A percentile compares a stretch with the other conserved stretches of the same genome.
Conservation (phyloP, 2,888 invertebrate genomes). For the Pyrocoelia pectoralis region DNA sequence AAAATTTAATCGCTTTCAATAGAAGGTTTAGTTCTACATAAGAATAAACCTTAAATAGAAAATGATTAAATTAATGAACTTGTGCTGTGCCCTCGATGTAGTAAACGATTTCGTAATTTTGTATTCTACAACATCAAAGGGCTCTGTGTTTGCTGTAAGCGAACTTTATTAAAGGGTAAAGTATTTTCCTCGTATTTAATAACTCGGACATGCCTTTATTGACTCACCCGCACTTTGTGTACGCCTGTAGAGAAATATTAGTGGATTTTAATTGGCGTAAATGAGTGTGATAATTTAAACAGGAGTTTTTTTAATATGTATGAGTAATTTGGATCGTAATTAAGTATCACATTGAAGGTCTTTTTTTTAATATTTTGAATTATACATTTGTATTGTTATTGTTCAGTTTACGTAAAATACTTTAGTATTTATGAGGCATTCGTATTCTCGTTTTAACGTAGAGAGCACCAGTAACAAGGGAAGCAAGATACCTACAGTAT, state of each 20-base stretch:
- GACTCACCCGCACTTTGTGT: background rate
- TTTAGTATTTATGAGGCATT: no score
- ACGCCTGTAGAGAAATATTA: background rate
- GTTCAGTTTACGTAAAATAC: no score
- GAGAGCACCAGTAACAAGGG: no score
- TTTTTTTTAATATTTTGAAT: no score
- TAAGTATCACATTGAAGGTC: no score
- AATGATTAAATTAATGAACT: background rate
- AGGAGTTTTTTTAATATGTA: no score
- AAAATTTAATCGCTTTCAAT: no score
- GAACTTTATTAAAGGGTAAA: background rate
- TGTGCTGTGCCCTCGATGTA: background rate
- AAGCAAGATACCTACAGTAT: no score
- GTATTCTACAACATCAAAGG: slow-evolving; percentile 6
- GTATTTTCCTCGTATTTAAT: background rate
- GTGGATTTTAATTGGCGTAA: background rate
- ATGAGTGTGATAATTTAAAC: background rate
- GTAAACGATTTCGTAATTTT: background rate
- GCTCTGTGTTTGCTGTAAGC: background rate
- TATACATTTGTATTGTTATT: no score
- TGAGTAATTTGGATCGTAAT: no score
- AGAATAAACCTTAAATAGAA: background rate
- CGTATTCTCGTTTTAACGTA: no score
- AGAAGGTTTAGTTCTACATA: no score
- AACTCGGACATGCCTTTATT: background rate